These are phyloP conservation scores for Caenorhabditis briggsae DNA, from an alignment of 1,140 invertebrate genomes.

Conservation along the genomic window DNA sequence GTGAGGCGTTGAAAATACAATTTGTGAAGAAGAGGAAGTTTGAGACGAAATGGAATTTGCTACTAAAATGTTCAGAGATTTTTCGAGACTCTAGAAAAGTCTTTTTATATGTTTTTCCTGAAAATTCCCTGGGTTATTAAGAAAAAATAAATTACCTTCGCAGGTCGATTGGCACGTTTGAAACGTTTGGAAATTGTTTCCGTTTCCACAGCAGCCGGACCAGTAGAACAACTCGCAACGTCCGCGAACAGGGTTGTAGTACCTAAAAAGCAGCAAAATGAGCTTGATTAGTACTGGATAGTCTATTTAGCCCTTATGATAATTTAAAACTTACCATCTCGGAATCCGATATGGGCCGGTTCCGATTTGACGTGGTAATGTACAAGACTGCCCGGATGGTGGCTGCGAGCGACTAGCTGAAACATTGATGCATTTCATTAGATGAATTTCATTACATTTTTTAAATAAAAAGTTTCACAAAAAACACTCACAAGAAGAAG, in stretches of 20 bases:
- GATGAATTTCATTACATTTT: not conserved
- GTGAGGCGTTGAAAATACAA: conserved; percentile 20
- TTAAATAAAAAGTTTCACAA: not conserved
- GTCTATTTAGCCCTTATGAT: not conserved
- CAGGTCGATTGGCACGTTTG: conserved; percentile 70
- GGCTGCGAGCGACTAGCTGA: conserved; percentile 28
- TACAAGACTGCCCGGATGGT: conserved; percentile 66
- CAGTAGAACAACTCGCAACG: conserved; percentile 77
- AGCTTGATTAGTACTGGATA: too few relatives aligned
- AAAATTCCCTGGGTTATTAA: not conserved
- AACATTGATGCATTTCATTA: not conserved
- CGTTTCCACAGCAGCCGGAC: conserved; percentile 76
- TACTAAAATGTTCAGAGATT: not conserved
- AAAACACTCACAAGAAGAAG: conserved; percentile 36
- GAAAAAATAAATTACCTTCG: conserved; percentile 67
- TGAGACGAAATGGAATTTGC: not conserved
- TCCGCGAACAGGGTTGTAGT: conserved; percentile 69
- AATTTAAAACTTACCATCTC: conserved; percentile 67
- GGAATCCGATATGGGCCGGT: conserved; percentile 77
- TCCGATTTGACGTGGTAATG: conserved; percentile 75
- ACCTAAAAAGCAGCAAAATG: conserved; percentile 54
- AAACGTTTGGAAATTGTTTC: conserved; percentile 72
- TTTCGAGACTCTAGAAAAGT: not conserved
- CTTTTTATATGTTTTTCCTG: not conserved
- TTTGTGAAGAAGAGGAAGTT: conserved; percentile 7